These are phyloP conservation scores for Leptopilina boulardi DNA, from an alignment of 1,140 invertebrate species.

Conservation along the genomic window DNA sequence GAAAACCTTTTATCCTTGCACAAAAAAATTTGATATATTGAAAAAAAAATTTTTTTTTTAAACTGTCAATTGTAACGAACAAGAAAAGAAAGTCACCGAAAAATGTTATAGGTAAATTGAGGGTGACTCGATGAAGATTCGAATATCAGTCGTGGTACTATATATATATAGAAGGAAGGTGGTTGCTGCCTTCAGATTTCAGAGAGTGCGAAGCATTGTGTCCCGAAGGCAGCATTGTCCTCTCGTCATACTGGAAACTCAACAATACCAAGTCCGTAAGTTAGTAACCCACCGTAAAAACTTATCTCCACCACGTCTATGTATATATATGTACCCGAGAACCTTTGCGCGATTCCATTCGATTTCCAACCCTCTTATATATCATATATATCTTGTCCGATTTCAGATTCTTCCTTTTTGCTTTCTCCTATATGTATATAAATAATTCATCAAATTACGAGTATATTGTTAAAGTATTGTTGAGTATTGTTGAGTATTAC, in stretches of 20 bases:
- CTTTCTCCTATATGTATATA: too few relatives aligned
- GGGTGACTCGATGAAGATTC: not conserved
- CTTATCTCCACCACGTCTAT: constrained; percentile 59
- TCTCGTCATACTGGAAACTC: constrained; percentile 67
- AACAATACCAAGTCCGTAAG: constrained; percentile 69
- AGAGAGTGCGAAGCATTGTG: constrained; percentile 67
- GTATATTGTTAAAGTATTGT: too few relatives aligned
- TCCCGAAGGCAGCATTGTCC: constrained; percentile 68
- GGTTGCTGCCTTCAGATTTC: constrained; percentile 65
- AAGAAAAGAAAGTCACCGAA: not conserved
- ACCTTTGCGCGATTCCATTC: constrained; percentile 22
- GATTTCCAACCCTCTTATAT: constrained; percentile 8
- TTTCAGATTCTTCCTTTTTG: constrained; percentile 2
- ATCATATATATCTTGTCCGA: constrained; percentile 17
- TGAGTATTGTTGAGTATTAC: too few relatives aligned
- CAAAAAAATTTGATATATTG: too few relatives aligned
- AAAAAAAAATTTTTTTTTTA: too few relatives aligned
- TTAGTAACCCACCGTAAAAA: constrained; percentile 70
- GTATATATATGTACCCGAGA: constrained; percentile 38
- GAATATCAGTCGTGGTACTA: constrained; percentile 2
- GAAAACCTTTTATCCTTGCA: too few relatives aligned
- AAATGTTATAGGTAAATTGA: constrained; percentile 18
- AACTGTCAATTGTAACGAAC: too few relatives aligned
- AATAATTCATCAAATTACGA: too few relatives aligned
- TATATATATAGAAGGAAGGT: constrained; percentile 28